Percentiles rank a stretch among this genome's conserved stretches.
Conservation (phyloP, 2,797 vertebrate species). For the Dipus sagitta region DNA sequence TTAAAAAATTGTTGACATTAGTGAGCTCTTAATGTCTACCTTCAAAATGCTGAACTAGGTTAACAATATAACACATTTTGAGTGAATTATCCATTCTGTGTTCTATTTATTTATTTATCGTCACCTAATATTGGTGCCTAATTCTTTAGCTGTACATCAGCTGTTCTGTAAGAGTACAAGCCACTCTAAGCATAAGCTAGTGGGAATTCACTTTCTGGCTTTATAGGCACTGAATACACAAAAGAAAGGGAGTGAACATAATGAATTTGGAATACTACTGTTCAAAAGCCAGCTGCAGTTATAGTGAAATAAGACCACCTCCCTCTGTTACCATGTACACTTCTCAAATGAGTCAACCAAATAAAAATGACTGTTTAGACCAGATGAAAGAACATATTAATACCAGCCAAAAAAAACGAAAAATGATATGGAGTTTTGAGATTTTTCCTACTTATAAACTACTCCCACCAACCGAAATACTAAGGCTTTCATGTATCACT, state of each 20-base stretch:
- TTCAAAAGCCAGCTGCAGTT: conserved; percentile 26
- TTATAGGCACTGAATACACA: conserved; percentile 16
- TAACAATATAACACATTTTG: conserved; percentile 23
- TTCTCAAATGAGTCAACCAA: conserved; percentile 55
- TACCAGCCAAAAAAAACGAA: conserved; percentile 71
- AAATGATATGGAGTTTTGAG: conserved; percentile 67
- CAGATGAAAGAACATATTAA: conserved; percentile 63
- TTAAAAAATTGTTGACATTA: conserved; percentile 19
- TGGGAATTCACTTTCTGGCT: conserved; percentile 3
- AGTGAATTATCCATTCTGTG: conserved; percentile 22
- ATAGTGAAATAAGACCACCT: neutral
- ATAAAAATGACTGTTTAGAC: conserved; percentile 6
- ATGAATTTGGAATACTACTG: neutral
- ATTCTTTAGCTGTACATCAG: neutral
- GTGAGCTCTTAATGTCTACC: neutral
- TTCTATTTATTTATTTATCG: neutral
- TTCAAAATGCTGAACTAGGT: conserved; percentile 41
- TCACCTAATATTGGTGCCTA: neutral
- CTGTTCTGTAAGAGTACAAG: neutral
- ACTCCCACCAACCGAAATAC: conserved; percentile 67
- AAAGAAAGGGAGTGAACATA: conserved; percentile 39
- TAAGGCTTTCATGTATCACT: conserved; percentile 64
- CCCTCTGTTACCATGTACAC: conserved; percentile 58
- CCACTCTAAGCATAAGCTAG: neutral
- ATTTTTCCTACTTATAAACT: conserved; percentile 63